These are phyloP conservation scores for Noctua comes DNA, from an alignment of 2,888 invertebrate genomes.

Conservation along the genomic window DNA sequence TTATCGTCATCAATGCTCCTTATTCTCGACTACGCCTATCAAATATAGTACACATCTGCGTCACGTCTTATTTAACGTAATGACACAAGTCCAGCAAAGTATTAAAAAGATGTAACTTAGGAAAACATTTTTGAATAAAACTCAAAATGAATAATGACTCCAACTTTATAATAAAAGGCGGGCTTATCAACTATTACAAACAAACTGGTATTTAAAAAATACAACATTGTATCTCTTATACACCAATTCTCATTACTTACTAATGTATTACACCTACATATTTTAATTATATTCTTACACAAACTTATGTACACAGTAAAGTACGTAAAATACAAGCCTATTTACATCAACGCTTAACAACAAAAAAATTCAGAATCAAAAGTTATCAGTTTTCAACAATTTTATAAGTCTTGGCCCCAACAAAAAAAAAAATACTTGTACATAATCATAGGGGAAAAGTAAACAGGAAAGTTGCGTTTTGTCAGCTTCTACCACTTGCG, in stretches of 20 bases:
- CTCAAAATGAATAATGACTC: slow-evolving; percentile 34
- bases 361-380: slow-evolving; percentile 36
- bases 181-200: slow-evolving; percentile 66
- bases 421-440: slow-evolving; percentile 8
- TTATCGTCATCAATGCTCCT: too few species aligned
- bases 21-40: too few species aligned
- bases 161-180: slow-evolving; percentile 70
- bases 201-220: slow-evolving; percentile 57
- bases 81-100: background rate
- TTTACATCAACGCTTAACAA: slow-evolving; percentile 62
- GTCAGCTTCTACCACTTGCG: slow-evolving; percentile 1
- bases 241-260: slow-evolving; percentile 33
- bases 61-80: background rate
- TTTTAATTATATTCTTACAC: slow-evolving; percentile 54
- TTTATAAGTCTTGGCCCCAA: slow-evolving; percentile 31
- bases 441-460: background rate
- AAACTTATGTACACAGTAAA: slow-evolving; percentile 61
- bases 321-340: slow-evolving; percentile 64
- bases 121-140: slow-evolving; percentile 51
- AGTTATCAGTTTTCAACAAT: slow-evolving; percentile 26
- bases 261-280: slow-evolving; percentile 38
- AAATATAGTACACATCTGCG: too few species aligned
- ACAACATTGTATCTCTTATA: slow-evolving; percentile 48
- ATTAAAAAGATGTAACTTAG: background rate
- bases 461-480: slow-evolving; percentile 4